Conservation (phyloP, 1,140 invertebrate genomes). For the Halictus rubicundus region DNA sequence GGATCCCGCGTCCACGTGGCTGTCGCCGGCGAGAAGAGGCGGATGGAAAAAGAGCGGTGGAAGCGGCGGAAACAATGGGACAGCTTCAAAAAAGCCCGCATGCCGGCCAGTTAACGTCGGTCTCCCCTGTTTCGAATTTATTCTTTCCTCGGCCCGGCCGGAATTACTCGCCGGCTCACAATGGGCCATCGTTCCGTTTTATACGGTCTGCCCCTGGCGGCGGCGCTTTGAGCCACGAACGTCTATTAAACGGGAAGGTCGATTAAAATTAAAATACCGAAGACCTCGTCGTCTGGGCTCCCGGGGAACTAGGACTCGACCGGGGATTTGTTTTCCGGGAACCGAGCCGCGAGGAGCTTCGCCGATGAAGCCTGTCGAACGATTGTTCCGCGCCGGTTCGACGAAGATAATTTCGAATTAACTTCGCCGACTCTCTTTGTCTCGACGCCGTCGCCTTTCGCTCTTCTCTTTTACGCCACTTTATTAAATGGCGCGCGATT, state of each 20-base stretch:
- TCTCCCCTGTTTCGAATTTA: conserved; percentile 2
- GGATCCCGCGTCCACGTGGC: neutral
- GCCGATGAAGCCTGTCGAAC: neutral
- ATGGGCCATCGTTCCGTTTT: conserved; percentile 1
- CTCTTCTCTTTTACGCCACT: too few relatives aligned
- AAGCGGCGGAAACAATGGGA: neutral
- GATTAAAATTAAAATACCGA: conserved; percentile 21
- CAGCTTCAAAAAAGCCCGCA: conserved; percentile 4
- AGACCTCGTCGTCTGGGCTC: neutral
- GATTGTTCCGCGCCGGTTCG: too few relatives aligned
- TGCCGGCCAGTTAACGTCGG: conserved; percentile 2
- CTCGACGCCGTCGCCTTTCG: too few relatives aligned
- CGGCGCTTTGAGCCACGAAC: neutral
- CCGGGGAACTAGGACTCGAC: neutral
- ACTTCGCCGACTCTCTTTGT: neutral
- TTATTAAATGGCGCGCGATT: too few relatives aligned
- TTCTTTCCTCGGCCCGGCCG: neutral
- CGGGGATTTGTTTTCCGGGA: neutral
- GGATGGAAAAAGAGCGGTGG: neutral
- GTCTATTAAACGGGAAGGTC: conserved; percentile 1
- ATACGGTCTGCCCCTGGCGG: neutral
- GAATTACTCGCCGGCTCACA: neutral
- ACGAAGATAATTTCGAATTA: neutral
- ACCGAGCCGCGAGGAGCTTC: neutral
- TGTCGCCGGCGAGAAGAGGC: neutral